phyloP scores from a whole-genome alignment of 2,888 invertebrate genomes.

The Hymenopus coronatus region DNA sequence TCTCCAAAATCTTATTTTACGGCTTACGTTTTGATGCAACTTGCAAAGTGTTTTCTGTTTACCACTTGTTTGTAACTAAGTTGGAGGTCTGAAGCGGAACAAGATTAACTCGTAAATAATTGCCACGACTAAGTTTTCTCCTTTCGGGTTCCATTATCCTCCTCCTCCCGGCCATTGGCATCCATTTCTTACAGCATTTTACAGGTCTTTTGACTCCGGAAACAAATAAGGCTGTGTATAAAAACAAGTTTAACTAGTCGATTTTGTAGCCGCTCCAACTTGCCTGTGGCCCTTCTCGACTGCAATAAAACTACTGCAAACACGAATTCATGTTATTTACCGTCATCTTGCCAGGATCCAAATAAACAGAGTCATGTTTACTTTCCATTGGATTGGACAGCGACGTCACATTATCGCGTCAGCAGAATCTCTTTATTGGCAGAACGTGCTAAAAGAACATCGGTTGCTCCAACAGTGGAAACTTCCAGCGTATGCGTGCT shows the following conservation, averaged over 20 bases:
- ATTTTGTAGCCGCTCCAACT: background rate
- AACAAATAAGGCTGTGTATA: background rate
- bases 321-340: background rate
- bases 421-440: background rate
- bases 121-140: background rate
- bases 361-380: background rate
- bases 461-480: background rate
- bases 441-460: background rate
- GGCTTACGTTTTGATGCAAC: background rate
- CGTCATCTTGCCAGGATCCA: background rate
- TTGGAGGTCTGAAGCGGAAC: background rate
- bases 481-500: background rate
- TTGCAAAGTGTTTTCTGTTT: background rate
- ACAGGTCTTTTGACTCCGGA: background rate
- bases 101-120: background rate
- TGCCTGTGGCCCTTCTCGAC: background rate
- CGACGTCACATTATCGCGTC: background rate
- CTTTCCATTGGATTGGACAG: background rate
- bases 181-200: background rate
- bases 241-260: background rate
- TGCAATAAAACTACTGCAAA: conserved; percentile 5
- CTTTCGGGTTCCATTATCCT: background rate
- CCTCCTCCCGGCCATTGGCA: background rate
- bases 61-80: background rate
- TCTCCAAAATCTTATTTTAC: background rate